Conservation (phyloP, 2,888 invertebrate species). For the Cecidostiba fungosa region DNA sequence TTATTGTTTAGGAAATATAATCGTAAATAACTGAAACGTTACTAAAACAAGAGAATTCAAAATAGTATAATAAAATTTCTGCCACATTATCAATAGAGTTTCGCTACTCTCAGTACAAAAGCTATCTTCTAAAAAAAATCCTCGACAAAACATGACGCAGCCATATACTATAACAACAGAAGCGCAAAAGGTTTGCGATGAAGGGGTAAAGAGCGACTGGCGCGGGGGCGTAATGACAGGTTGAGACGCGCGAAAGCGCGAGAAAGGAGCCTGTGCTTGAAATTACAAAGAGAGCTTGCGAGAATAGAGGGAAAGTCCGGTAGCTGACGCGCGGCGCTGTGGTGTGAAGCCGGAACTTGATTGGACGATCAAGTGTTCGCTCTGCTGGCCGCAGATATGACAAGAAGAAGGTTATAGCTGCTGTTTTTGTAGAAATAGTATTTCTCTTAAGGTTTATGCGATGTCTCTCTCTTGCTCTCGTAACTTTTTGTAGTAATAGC, state of each 20-base stretch:
- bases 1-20: no score
- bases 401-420: background rate
- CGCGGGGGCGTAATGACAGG: background rate
- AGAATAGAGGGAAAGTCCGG: conserved; percentile 26
- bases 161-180: background rate
- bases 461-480: no score
- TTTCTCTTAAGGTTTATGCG: no score
- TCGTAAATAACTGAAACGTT: no score
- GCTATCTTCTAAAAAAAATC: background rate
- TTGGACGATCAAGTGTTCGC: conserved; percentile 29
- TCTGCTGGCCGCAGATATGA: background rate
- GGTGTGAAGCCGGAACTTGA: conserved; percentile 6
- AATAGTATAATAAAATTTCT: no score
- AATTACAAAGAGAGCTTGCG: conserved; percentile 46
- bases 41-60: no score
- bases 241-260: conserved; percentile 6
- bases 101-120: no score
- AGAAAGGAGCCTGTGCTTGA: conserved; percentile 25
- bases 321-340: background rate
- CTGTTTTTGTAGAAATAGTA: no score
- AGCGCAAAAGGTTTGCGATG: background rate
- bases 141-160: background rate
- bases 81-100: no score
- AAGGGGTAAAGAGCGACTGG: background rate
- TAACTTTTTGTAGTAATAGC: no score